Percentiles rank a stretch among this genome's conserved stretches.
Conservation (phyloP, 2,113 vertebrate genomes). For the Rana temporaria region DNA sequence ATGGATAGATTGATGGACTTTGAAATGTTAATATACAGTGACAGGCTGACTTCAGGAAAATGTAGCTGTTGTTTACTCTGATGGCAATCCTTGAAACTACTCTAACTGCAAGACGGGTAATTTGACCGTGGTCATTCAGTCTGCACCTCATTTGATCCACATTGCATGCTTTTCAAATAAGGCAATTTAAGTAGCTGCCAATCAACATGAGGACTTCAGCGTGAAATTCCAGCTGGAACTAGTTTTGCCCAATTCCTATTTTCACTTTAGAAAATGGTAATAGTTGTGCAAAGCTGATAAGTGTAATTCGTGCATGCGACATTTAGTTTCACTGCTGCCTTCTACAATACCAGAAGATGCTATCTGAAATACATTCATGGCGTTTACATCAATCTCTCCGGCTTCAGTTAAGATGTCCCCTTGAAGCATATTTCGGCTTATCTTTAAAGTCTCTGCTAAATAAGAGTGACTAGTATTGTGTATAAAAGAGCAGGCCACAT, state of each 20-base stretch:
- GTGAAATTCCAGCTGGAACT: conserved; percentile 64
- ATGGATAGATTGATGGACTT: neutral
- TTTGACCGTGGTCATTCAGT: conserved; percentile 61
- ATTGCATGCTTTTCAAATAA: conserved; percentile 62
- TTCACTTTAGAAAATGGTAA: conserved; percentile 32
- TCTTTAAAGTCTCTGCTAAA: no score
- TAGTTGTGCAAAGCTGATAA: conserved; percentile 36
- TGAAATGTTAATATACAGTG: conserved; percentile 2
- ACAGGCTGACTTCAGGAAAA: conserved; percentile 17
- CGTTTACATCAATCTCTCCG: conserved; percentile 21
- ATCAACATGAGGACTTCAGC: conserved; percentile 56
- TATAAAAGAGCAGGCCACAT: no score
- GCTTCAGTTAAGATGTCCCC: conserved; percentile 10
- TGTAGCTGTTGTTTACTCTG: conserved; percentile 33
- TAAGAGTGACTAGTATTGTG: no score
- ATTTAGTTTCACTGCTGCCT: conserved; percentile 9
- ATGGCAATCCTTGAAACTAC: conserved; percentile 43
- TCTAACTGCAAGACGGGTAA: conserved; percentile 51
- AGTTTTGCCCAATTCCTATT: conserved; percentile 22
- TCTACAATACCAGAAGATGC: conserved; percentile 2
- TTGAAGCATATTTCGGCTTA: conserved; percentile 15
- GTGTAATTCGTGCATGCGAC: conserved; percentile 25
- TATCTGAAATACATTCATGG: conserved; percentile 23
- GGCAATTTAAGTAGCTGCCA: conserved; percentile 66
- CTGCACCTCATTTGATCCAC: conserved; percentile 67